Evolutionary conservation across 2,888 invertebrate species (phyloP).

Genomic region (Holacanthella duospinosa): DNA sequence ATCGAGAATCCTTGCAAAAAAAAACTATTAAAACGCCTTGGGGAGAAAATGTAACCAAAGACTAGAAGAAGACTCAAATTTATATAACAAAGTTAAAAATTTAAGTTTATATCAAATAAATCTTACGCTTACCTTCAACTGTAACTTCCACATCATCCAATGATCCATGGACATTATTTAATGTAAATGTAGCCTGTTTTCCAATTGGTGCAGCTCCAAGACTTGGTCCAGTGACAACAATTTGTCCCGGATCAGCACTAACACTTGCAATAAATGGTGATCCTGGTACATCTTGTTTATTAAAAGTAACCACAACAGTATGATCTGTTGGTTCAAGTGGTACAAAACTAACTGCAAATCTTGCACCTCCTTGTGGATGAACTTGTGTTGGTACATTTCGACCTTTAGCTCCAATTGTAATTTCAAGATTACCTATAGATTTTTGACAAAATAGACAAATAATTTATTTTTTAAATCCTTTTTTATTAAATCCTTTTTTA

Average conservation of each 20-base stretch:
- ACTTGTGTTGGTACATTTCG: conserved; percentile 92
- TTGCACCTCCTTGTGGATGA: conserved; percentile 68
- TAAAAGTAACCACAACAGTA: conserved; percentile 93
- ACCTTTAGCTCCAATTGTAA: conserved; percentile 86
- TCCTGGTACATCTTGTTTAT: conserved; percentile 65
- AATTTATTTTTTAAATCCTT: conserved; percentile 48
- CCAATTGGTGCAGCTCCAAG: conserved; percentile 48
- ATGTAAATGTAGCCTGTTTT: conserved; percentile 47
- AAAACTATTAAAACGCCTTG: background rate
- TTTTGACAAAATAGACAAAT: too few relatives aligned
- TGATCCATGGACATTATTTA: conserved; percentile 58
- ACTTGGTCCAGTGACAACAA: conserved; percentile 53
- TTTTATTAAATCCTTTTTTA: background rate
- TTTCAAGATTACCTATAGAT: too few relatives aligned
- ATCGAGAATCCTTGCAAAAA: conserved; percentile 3
- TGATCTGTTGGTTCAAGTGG: conserved; percentile 90
- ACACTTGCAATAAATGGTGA: conserved; percentile 85
- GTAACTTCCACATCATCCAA: conserved; percentile 90
- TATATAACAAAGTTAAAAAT: background rate
- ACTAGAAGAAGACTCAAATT: background rate
- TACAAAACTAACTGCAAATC: conserved; percentile 92
- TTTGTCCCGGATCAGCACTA: conserved; percentile 48
- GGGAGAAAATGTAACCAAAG: background rate
- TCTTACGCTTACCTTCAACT: conserved; percentile 71
- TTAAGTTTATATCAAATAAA: conserved; percentile 1